Evolutionary conservation across 2,888 invertebrate genomes (phyloP).

Genomic region (Stenurella melanura): DNA sequence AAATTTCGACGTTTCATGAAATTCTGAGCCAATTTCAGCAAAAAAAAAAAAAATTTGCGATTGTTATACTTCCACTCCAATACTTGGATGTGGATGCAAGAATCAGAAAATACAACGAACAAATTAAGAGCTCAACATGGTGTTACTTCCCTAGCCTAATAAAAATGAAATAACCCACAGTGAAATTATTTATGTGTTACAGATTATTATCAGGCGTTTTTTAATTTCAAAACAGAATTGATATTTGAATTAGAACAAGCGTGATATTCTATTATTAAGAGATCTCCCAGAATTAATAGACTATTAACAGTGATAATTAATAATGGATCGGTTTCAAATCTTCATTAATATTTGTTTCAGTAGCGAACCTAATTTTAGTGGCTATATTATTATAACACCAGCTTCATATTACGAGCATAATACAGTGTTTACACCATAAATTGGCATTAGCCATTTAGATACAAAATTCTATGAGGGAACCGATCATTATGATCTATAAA

Average conservation of each 20-base stretch:
- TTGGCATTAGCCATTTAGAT: background rate
- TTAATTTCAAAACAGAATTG: conserved; percentile 2
- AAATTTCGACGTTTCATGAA: no score
- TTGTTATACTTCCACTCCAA: no score
- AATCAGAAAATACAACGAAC: background rate
- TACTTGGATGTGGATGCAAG: no score
- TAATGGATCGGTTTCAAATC: background rate
- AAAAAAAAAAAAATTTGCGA: no score
- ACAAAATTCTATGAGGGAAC: background rate
- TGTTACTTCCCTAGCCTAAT: background rate
- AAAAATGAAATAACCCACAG: background rate
- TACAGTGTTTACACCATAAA: conserved; percentile 34
- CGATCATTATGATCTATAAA: conserved; percentile 48
- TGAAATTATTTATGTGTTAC: background rate
- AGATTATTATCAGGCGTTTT: background rate
- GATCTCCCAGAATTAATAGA: background rate
- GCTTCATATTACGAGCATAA: no score
- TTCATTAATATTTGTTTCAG: background rate
- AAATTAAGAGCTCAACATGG: background rate
- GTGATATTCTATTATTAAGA: background rate
- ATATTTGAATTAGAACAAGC: background rate
- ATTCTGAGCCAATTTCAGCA: no score
- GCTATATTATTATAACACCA: no score
- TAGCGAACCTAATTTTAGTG: background rate
- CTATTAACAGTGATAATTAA: background rate